Base-by-base conservation (phyloP, 1,140 invertebrate genomes). In the Polyergus mexicanus region DNA sequence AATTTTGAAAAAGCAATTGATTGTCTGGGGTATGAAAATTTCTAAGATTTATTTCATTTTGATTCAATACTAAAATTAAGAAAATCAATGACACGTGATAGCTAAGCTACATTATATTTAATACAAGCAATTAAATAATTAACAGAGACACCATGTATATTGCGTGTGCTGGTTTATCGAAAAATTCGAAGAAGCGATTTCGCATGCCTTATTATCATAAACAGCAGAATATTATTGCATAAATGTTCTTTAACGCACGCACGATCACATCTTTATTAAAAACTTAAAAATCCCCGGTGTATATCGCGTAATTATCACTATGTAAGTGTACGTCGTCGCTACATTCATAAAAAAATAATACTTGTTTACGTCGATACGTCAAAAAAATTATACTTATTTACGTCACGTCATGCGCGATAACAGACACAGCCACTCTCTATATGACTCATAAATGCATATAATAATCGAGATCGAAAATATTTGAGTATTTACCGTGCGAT, bases 401-500 rank as follows among this genome's bases (percentile, higher is more conserved):
- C 44, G 62, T 66, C 78, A 7, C 54, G 78, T 81, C 54, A 81
- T 72, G 35, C 44, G 66, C 44, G 66, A 81, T 81, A 81, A 81
- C 78, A 25, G 11, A 81, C 19, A 47, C 35, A 58, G 13, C 11
- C 35, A 66, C 54, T 69, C 66, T 6, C 32, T 32, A 25, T 16
- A 4, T 35, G 35, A 25, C 11, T 81, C 38, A 72, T 72, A 71
- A 81, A 81, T 60, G 54, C 78, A 66, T 54, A 72, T 81, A 81
- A 81, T 81, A 71, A 81, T 81, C 51, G 78, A 41, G 38, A 81
- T 60, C 66, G 51, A 81, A 71, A 81, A 72, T 81, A 81, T 81
- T 81, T 71, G 25, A 71, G 11, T 71, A 38, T 41, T 81, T 72
- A 25, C 38, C 54, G 22, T 41, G 22, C 56, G 22, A 11, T 8